Percentiles rank a stretch among this genome's conserved stretches.
Conservation (phyloP, 2,797 vertebrate genomes). For the Amblyopsis hoosieri region DNA sequence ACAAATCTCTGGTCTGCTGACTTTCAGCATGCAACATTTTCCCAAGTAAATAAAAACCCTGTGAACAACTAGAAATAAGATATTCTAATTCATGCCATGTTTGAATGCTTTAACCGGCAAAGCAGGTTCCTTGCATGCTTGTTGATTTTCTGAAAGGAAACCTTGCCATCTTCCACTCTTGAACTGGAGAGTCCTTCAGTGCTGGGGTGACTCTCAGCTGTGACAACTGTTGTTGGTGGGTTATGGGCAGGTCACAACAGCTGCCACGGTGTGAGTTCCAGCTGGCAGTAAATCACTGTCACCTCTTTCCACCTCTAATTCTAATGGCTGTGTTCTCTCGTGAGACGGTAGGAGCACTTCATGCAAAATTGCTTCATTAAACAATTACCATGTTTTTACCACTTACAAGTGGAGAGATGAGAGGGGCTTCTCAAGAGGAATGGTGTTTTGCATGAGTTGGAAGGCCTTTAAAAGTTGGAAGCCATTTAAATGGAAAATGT, state of each 20-base stretch:
- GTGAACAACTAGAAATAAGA: constrained; percentile 6
- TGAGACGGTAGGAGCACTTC: constrained; percentile 9
- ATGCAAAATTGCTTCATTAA: constrained; percentile 2
- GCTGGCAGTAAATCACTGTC: constrained; percentile 47
- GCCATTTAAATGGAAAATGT: too few species aligned
- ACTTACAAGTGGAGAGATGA: too few species aligned
- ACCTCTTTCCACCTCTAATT: constrained; percentile 43
- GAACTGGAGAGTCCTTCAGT: constrained; percentile 13
- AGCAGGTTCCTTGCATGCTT: not conserved
- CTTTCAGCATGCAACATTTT: constrained; percentile 37
- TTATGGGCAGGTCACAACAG: constrained; percentile 62
- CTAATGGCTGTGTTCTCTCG: constrained; percentile 32
- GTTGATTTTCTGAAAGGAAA: not conserved
- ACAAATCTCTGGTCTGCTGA: constrained; percentile 53
- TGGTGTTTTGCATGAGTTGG: too few species aligned
- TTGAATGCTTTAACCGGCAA: constrained; percentile 12
- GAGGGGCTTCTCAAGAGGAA: too few species aligned
- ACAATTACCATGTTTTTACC: not conserved
- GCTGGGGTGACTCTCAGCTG: constrained; percentile 47
- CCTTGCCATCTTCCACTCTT: not conserved
- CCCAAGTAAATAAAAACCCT: constrained; percentile 31
- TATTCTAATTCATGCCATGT: constrained; percentile 8
- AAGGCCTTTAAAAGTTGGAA: too few species aligned
- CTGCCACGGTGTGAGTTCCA: constrained; percentile 57
- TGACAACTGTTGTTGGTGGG: constrained; percentile 61